Conservation (phyloP, 2,888 invertebrate genomes). For the Megastigmus dorsalis region DNA sequence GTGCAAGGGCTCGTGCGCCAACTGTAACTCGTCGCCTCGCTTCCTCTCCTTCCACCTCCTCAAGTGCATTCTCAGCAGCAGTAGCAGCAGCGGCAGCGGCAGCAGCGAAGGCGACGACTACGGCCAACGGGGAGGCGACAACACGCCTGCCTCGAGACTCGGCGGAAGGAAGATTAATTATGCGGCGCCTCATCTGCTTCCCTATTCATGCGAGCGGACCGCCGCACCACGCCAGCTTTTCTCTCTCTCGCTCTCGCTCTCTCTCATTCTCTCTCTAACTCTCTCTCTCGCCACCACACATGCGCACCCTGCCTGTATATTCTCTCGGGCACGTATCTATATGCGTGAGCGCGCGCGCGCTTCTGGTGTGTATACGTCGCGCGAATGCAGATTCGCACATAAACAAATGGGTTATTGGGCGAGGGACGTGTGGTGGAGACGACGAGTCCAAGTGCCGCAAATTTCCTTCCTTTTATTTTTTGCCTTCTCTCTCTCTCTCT, state of each 20-base stretch:
- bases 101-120: not conserved
- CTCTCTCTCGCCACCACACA: not conserved
- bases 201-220: slow-evolving; percentile 47
- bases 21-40: not conserved
- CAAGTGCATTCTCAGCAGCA: slow-evolving; percentile 1
- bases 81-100: not conserved
- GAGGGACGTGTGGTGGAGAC: not conserved
- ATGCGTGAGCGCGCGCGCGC: not conserved
- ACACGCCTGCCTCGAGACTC: not conserved
- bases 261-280: not conserved
- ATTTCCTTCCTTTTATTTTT: slow-evolving; percentile 12
- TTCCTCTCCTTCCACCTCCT: not conserved
- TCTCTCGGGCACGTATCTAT: too few species aligned
- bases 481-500: too few species aligned
- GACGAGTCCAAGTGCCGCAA: slow-evolving; percentile 22
- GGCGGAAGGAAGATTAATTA: slow-evolving; percentile 51
- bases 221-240: not conserved
- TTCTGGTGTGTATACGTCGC: not conserved
- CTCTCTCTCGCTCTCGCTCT: not conserved
- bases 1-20: not conserved
- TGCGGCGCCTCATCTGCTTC: slow-evolving; percentile 51
- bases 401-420: slow-evolving; percentile 6
- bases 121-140: slow-evolving; percentile 6
- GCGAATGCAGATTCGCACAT: slow-evolving; percentile 37
- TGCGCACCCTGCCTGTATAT: too few species aligned